Conservation (phyloP, 2,888 invertebrate species). For the Heterodera filipjevi region DNA sequence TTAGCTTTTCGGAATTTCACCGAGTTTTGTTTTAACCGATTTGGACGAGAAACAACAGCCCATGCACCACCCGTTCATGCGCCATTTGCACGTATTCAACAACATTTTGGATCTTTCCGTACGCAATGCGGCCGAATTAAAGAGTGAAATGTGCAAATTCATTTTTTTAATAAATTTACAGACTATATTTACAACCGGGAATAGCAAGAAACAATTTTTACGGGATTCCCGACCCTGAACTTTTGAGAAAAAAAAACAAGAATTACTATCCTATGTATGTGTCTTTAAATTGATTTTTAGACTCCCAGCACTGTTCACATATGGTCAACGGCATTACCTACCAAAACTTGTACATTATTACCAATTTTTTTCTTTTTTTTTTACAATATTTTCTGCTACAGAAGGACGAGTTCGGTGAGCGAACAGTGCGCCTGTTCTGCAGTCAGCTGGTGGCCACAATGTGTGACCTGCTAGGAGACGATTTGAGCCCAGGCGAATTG, state of each 20-base stretch:
- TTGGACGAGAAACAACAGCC: conserved; percentile 15
- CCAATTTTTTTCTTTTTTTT: not conserved
- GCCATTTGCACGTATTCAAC: conserved; percentile 54
- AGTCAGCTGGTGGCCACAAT: conserved; percentile 55
- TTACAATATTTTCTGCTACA: conserved; percentile 18
- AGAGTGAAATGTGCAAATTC: conserved; percentile 47
- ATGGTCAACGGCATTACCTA: conserved; percentile 53
- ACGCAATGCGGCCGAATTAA: conserved; percentile 53
- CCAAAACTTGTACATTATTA: conserved; percentile 32
- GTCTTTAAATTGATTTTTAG: conserved; percentile 10
- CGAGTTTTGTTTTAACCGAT: conserved; percentile 1
- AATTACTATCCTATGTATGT: too few species aligned
- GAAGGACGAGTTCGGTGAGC: conserved; percentile 51
- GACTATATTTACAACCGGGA: too few species aligned
- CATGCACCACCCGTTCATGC: conserved; percentile 39
- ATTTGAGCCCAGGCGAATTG: conserved; percentile 45
- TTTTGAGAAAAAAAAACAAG: not conserved
- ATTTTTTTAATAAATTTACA: conserved; percentile 14
- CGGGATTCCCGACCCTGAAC: not conserved
- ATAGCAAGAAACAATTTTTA: not conserved
- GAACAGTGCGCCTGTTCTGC: conserved; percentile 53
- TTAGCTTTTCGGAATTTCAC: conserved; percentile 24
- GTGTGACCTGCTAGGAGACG: conserved; percentile 50
- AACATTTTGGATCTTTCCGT: conserved; percentile 54
- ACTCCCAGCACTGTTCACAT: conserved; percentile 51